Evolutionary conservation across 2,797 vertebrate species (phyloP).

Genomic region (Buphagus erythrorhynchus): DNA sequence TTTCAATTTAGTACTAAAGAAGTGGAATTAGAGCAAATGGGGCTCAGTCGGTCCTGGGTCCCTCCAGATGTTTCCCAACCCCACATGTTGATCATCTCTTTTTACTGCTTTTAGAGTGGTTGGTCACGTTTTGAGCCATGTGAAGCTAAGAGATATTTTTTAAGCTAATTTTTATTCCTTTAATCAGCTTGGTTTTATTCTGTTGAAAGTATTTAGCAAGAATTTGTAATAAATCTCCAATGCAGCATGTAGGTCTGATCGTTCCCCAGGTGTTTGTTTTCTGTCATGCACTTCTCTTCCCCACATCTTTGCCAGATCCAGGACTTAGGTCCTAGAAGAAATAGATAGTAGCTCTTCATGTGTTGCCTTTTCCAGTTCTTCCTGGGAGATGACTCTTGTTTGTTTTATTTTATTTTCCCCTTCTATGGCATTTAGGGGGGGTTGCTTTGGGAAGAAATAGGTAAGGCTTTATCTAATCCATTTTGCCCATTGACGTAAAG

Average conservation of each 20-base stretch:
- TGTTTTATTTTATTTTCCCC: not conserved
- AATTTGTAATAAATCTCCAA: not conserved
- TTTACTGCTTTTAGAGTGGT: not conserved
- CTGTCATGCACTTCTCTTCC: not conserved
- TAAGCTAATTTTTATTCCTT: not conserved
- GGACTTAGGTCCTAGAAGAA: not conserved
- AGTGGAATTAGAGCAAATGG: not conserved
- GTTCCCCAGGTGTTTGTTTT: not conserved
- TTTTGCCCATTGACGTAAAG: not conserved
- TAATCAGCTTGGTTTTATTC: not conserved
- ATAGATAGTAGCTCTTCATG: rapidly evolving
- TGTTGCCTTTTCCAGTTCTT: not conserved
- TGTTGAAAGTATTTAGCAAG: not conserved
- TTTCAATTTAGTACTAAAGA: conserved; percentile 9
- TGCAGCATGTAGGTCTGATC: not conserved
- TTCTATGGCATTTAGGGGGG: not conserved
- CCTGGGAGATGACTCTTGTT: not conserved
- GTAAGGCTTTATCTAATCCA: not conserved
- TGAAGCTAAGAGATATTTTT: not conserved
- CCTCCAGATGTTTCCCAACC: not conserved
- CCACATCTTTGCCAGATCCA: not conserved
- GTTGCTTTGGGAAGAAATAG: not conserved
- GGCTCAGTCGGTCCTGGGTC: not conserved
- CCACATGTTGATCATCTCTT: not conserved
- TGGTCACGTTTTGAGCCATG: not conserved